A percentile compares a stretch with the other conserved stretches of the same genome.
These are phyloP conservation scores for Glossosoma conforme DNA, from an alignment of 1,140 invertebrate species.

Conservation along the genomic window DNA sequence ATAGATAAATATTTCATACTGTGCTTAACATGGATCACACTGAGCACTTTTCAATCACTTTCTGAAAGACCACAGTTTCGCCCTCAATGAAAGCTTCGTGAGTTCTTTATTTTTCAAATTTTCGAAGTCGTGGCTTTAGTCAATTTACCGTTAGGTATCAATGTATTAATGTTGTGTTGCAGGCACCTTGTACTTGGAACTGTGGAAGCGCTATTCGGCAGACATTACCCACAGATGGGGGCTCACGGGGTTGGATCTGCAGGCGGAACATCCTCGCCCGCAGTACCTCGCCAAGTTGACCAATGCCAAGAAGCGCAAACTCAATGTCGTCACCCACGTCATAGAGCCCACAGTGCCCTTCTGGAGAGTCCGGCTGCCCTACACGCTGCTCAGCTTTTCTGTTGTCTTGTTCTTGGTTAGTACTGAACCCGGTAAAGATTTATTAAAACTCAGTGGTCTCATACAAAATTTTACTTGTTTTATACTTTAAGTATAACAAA, in stretches of 20 bases:
- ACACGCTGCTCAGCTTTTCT: conserved; percentile 23
- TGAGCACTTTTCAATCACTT: background rate
- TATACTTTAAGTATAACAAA: too few species aligned
- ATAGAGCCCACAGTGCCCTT: conserved; percentile 27
- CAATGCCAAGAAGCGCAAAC: conserved; percentile 19
- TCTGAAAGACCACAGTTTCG: too few species aligned
- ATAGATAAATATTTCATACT: too few species aligned
- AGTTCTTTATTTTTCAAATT: too few species aligned
- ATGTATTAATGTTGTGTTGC: too few species aligned
- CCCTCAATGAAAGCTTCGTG: background rate
- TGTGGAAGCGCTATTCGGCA: conserved; percentile 92
- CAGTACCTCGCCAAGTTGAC: conserved; percentile 27
- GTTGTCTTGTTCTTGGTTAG: conserved; percentile 26
- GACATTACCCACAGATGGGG: conserved; percentile 91
- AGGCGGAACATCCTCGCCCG: conserved; percentile 84
- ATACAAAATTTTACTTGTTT: too few species aligned
- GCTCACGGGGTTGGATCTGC: conserved; percentile 78
- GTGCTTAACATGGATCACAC: background rate
- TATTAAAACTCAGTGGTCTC: too few species aligned
- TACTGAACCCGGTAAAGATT: too few species aligned
- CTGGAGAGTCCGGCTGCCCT: conserved; percentile 26
- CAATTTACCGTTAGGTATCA: too few species aligned
- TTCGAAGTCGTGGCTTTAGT: too few species aligned
- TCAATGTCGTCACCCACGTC: conserved; percentile 25
- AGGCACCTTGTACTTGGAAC: conserved; percentile 83